These are phyloP conservation scores for Xylota sylvarum DNA, from an alignment of 2,888 invertebrate species.

Conservation along the genomic window DNA sequence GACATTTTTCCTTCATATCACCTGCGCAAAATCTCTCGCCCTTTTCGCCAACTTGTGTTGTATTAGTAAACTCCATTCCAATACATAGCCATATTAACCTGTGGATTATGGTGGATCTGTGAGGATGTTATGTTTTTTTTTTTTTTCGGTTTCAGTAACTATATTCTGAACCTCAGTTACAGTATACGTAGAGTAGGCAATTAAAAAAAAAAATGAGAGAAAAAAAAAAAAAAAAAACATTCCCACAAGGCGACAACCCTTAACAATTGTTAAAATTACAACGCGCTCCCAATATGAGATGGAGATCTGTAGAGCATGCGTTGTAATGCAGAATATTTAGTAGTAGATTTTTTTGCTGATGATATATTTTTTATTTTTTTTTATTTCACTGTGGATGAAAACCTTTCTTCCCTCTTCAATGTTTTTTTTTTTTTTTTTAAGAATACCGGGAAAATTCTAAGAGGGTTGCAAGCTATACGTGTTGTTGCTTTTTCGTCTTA, in stretches of 20 bases:
- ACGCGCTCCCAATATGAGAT: conserved; percentile 65
- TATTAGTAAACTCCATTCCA: conserved; percentile 74
- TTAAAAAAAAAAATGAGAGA: conserved; percentile 34
- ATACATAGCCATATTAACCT: conserved; percentile 72
- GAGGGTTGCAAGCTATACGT: conserved; percentile 66
- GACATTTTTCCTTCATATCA: conserved; percentile 60
- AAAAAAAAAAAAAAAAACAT: conserved; percentile 52
- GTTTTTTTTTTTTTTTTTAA: conserved; percentile 22
- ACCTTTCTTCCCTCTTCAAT: conserved; percentile 62
- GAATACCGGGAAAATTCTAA: conserved; percentile 68
- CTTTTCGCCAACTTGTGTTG: conserved; percentile 43
- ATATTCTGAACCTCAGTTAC: conserved; percentile 41
- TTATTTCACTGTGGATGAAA: conserved; percentile 33
- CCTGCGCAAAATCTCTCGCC: conserved; percentile 77
- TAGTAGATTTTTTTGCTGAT: conserved; percentile 63
- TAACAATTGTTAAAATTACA: conserved; percentile 76
- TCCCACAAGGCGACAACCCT: conserved; percentile 75
- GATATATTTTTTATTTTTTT: background rate
- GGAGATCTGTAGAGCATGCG: conserved; percentile 71
- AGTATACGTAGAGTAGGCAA: conserved; percentile 61
- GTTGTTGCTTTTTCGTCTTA: conserved; percentile 74
- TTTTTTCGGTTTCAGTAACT: conserved; percentile 39
- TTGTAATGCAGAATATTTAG: conserved; percentile 66
- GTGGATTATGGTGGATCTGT: conserved; percentile 69
- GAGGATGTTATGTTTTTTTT: conserved; percentile 26